phyloP scores from a whole-genome alignment of 2,797 vertebrate genomes.

The Holocentrus rufus region DNA sequence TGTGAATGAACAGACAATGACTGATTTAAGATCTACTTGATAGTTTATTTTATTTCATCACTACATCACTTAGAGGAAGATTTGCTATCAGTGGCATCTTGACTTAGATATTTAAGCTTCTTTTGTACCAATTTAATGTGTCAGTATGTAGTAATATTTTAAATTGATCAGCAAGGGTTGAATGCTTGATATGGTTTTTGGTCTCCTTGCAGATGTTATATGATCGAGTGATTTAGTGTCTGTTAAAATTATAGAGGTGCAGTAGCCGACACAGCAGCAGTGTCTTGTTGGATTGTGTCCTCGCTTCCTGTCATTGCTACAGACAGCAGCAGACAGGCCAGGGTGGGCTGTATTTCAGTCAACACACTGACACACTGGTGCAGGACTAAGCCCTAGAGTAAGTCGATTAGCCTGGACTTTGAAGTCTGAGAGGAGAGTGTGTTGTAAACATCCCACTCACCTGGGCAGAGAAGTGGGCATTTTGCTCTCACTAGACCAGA shows the following conservation, averaged over 20 bases:
- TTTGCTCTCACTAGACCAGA: slow-evolving; percentile 41
- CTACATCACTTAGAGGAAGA: too few species aligned
- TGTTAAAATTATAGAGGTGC: slow-evolving; percentile 30
- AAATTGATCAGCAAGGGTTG: background rate
- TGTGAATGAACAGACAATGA: too few species aligned
- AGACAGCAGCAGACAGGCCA: slow-evolving; percentile 54
- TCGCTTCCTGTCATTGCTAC: slow-evolving; percentile 48
- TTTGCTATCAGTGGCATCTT: too few species aligned
- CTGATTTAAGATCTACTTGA: too few species aligned
- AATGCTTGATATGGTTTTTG: slow-evolving; percentile 4
- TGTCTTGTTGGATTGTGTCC: slow-evolving; percentile 47
- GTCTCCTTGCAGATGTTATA: background rate
- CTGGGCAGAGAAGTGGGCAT: slow-evolving; percentile 54
- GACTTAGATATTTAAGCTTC: too few species aligned
- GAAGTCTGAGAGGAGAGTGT: slow-evolving; percentile 58
- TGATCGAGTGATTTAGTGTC: slow-evolving; percentile 12
- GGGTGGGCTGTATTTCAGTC: slow-evolving; percentile 71
- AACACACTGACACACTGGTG: slow-evolving; percentile 72
- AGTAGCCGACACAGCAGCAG: slow-evolving; percentile 39
- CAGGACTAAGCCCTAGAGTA: slow-evolving; percentile 64
- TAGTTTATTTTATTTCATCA: too few species aligned
- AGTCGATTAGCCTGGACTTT: slow-evolving; percentile 80
- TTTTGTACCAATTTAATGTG: too few species aligned
- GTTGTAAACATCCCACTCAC: slow-evolving; percentile 54
- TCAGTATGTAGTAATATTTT: background rate